Base-by-base conservation (phyloP, 2,888 invertebrate genomes). In the Leucozona laternaria region DNA sequence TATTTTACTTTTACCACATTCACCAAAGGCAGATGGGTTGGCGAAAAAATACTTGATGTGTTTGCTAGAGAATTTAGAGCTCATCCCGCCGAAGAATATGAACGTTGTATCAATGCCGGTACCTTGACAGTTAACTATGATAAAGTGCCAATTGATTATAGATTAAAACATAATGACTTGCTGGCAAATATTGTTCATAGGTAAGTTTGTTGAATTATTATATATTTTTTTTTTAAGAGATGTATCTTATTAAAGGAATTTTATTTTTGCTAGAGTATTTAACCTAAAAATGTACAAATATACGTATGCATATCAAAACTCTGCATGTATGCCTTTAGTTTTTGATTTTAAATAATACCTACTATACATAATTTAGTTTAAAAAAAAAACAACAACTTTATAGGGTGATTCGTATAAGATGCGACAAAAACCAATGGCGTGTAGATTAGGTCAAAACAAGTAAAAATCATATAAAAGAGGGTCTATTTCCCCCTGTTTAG, bases 1-100 rank as follows among this genome's bases (percentile, higher is more conserved):
- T 97, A 97, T 93, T 99, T 98, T 94, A 98, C 97, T 84, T 99
- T 98, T 93, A 97, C 97, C 87, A 98, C 98, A 48, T 98, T 97
- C 93, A 98, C 98, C 85, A 99, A 99, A 93, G 98, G 98, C 10
- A 95, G 98, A 90, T 99, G 98, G 98, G 97, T 98, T 4, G 98
- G 98, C 4, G 97, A 97, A 92, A 96, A 96, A 91, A 96, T 99
- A 89, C 94, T 97, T 88, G 98, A 98, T 90, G 97, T 99, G 25
- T 98, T 98, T 93, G 96, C 97, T 10, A 94, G 97, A 77, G 98
- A 99, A 93, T 99, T 99, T 92, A 94, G 98, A 50, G 97, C 97
- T n/a, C 97, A 98, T 93, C 97, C 98, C 0, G 97, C 97, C 0
- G 97, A 97, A 88, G 97, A 97, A 92, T 98, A 98, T 93, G 97